Percentiles rank a stretch among this genome's conserved stretches.
Evolutionary conservation across 37 sponge, comb jelly and placozoan genomes (phyloP).

Genomic region (Diacarnus erythraeanus): DNA sequence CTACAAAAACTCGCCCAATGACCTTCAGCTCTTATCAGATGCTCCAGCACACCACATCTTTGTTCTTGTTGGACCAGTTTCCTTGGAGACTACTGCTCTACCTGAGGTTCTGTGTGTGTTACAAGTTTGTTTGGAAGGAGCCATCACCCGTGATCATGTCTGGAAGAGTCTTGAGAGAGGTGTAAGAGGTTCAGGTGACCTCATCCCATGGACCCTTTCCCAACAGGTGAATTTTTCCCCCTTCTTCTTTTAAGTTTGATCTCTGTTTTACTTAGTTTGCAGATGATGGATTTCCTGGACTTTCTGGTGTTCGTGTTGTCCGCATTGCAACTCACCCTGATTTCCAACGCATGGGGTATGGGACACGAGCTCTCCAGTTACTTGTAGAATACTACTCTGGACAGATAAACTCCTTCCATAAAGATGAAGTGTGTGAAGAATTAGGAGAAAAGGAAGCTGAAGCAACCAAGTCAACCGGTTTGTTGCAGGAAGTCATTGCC

Average conservation of each 20-base stretch:
- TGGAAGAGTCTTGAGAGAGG: constrained; percentile 80
- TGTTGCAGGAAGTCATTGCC: constrained; percentile 68
- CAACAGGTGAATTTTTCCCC: constrained; percentile 66
- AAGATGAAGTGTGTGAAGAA: background rate
- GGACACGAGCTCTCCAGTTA: constrained; percentile 78
- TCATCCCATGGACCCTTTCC: constrained; percentile 97
- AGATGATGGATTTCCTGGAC: constrained; percentile 80
- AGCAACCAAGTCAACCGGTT: background rate
- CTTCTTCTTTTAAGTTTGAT: background rate
- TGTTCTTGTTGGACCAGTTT: constrained; percentile 84
- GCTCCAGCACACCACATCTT: constrained; percentile 98
- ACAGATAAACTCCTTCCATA: constrained; percentile 40
- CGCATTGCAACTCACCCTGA: constrained; percentile 98
- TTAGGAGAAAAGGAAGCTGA: constrained; percentile 6
- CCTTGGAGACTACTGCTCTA: constrained; percentile 59
- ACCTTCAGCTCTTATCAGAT: constrained; percentile 97
- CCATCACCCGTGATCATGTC: constrained; percentile 61
- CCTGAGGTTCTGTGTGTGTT: constrained; percentile 96
- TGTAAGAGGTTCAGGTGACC: constrained; percentile 88
- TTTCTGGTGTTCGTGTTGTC: constrained; percentile 92
- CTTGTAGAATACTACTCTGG: constrained; percentile 82
- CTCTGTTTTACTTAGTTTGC: constrained; percentile 71
- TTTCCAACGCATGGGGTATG: constrained; percentile 96
- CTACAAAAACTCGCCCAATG: constrained; percentile 99
- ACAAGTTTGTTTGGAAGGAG: constrained; percentile 97